Percentiles rank a stretch among this genome's conserved stretches.
Evolutionary conservation across 2,797 vertebrate species (phyloP).

Genomic region (Diplodus puntazzo): DNA sequence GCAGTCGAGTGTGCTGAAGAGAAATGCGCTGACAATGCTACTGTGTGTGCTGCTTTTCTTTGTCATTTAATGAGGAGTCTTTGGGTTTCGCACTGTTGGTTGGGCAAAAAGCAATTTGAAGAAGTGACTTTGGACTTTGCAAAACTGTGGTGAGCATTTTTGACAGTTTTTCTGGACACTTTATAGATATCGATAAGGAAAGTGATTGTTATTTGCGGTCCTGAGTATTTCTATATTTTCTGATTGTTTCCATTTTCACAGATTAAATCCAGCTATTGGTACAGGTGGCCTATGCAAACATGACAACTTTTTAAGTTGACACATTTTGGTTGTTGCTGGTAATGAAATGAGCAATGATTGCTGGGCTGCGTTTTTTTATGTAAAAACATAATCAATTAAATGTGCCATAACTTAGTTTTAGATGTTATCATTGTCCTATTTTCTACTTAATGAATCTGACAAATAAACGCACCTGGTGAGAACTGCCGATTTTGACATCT

Average conservation of each 20-base stretch:
- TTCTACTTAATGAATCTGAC: not conserved
- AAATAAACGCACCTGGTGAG: constrained; percentile 7
- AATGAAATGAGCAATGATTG: not conserved
- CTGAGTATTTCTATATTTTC: constrained; percentile 2
- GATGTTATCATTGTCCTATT: not conserved
- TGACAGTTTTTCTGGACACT: no score
- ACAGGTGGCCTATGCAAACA: not conserved
- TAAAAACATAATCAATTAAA: not conserved
- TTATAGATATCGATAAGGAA: no score
- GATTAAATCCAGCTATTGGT: not conserved
- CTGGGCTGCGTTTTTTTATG: not conserved
- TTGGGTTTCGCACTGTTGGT: no score
- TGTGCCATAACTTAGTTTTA: constrained; percentile 6
- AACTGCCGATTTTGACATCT: not conserved
- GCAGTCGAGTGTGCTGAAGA: no score
- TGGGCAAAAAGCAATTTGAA: no score
- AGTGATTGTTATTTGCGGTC: no score
- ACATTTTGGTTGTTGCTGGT: not conserved
- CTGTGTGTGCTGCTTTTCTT: no score
- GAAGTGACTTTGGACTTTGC: no score
- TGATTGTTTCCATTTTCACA: not conserved
- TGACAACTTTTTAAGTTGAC: not conserved
- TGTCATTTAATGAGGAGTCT: no score
- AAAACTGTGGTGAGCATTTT: no score
- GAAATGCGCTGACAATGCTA: no score